Conservation (phyloP, 2,888 invertebrate species). For the Ptychoptera contaminata region DNA sequence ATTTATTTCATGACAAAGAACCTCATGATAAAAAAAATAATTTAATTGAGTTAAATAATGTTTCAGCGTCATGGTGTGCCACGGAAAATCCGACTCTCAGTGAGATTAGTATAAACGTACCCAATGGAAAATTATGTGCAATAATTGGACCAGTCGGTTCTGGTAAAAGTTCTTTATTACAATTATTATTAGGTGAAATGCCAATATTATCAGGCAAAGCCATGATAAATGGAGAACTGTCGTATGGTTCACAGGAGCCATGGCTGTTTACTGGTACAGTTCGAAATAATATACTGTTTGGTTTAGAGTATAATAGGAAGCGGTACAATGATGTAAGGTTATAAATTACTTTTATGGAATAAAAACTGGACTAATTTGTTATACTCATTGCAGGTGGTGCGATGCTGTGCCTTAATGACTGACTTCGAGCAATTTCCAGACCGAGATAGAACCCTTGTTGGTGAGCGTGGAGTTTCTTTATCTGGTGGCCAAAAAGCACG, state of each 20-base stretch:
- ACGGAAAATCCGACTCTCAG: constrained; percentile 30
- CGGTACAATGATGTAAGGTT: constrained; percentile 25
- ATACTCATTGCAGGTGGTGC: constrained; percentile 30
- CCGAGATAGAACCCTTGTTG: constrained; percentile 60
- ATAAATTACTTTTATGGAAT: constrained; percentile 1
- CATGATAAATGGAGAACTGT: constrained; percentile 34
- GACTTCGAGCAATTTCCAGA: constrained; percentile 58
- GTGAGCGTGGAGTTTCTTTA: constrained; percentile 69
- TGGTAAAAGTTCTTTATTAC: constrained; percentile 47
- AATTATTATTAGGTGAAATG: constrained; percentile 45
- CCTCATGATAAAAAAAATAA: constrained; percentile 7
- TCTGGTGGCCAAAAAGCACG: constrained; percentile 64
- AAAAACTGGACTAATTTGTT: not conserved
- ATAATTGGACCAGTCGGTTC: constrained; percentile 69
- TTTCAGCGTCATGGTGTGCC: constrained; percentile 22
- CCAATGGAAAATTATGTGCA: constrained; percentile 46
- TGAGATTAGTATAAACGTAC: constrained; percentile 35
- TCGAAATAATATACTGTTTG: constrained; percentile 53
- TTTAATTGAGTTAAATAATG: constrained; percentile 23
- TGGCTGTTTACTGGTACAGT: constrained; percentile 47
- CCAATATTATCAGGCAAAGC: constrained; percentile 34
- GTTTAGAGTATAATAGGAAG: constrained; percentile 31
- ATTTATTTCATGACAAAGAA: constrained; percentile 20
- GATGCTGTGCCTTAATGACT: constrained; percentile 50
- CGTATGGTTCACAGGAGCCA: constrained; percentile 49